These are phyloP conservation scores for Triplophysa bombifrons DNA, from an alignment of 2,797 vertebrate genomes.

Conservation along the genomic window DNA sequence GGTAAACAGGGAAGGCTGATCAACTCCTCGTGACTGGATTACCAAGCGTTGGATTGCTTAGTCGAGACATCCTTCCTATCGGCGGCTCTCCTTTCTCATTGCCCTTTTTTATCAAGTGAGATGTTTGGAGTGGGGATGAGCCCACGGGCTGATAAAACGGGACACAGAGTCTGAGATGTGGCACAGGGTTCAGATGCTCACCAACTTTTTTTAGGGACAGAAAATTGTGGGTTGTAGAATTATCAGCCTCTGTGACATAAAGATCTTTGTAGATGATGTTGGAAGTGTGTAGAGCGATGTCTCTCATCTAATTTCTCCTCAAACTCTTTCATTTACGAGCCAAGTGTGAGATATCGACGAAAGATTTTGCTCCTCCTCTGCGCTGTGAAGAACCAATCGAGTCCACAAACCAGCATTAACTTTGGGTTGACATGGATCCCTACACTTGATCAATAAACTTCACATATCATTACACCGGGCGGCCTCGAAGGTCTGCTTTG, in stretches of 20 bases:
- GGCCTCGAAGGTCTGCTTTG: slow-evolving; percentile 78
- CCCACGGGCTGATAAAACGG: slow-evolving; percentile 44
- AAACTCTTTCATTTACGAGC: slow-evolving; percentile 62
- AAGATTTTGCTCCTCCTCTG: slow-evolving; percentile 76
- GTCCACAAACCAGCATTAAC: slow-evolving; percentile 83
- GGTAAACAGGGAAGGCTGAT: slow-evolving; percentile 65
- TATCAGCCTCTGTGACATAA: background rate
- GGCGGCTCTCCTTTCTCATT: slow-evolving; percentile 44
- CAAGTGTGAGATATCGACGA: slow-evolving; percentile 77
- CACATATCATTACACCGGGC: slow-evolving; percentile 87
- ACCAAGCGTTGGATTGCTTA: slow-evolving; percentile 54
- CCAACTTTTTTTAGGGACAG: background rate
- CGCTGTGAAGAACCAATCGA: slow-evolving; percentile 72
- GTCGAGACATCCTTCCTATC: slow-evolving; percentile 36
- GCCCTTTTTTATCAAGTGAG: slow-evolving; percentile 47
- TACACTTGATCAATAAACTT: slow-evolving; percentile 91
- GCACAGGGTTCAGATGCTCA: background rate
- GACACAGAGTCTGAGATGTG: slow-evolving; percentile 39
- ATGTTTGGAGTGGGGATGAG: slow-evolving; percentile 45
- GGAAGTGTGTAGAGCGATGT: slow-evolving; percentile 35
- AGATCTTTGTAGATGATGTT: slow-evolving; percentile 52
- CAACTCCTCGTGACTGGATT: slow-evolving; percentile 61
- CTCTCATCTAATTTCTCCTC: slow-evolving; percentile 60
- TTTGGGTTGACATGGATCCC: slow-evolving; percentile 86
- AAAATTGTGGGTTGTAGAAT: background rate